Conservation (phyloP, 2,113 vertebrate species). For the Chrysochloris asiatica region DNA sequence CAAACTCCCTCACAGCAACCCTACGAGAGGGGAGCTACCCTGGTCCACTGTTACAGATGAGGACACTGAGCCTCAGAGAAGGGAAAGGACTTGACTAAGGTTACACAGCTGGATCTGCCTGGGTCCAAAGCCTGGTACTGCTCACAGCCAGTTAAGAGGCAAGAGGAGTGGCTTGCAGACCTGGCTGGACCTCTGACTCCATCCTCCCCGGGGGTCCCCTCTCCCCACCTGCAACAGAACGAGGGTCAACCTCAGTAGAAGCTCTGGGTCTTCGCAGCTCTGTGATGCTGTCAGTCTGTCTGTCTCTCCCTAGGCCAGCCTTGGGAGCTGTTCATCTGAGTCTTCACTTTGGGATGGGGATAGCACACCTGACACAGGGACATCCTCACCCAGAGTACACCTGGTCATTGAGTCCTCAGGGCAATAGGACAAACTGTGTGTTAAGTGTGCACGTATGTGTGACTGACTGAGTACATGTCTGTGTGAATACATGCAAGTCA, state of each 20-base stretch:
- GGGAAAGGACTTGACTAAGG: background rate
- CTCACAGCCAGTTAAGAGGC: background rate
- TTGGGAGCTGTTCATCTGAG: background rate
- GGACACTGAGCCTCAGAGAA: too few relatives aligned
- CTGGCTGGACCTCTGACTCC: background rate
- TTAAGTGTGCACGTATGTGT: too few relatives aligned
- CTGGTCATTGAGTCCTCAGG: background rate
- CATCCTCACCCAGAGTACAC: background rate
- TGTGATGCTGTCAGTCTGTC: background rate
- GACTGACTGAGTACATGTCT: too few relatives aligned
- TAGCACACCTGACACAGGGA: background rate
- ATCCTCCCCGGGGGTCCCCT: background rate
- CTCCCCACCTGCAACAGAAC: background rate
- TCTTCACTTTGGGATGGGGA: background rate
- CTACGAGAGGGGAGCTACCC: background rate
- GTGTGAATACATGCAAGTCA: too few relatives aligned
- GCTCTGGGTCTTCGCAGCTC: background rate
- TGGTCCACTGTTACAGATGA: background rate
- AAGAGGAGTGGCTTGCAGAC: background rate
- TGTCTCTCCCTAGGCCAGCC: background rate
- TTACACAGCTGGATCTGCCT: too few relatives aligned
- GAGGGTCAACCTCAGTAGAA: background rate
- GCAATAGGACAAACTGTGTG: background rate
- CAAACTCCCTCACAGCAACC: background rate
- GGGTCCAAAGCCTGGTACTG: background rate